Evolutionary conservation across 2,888 invertebrate species (phyloP).

Genomic region (Xanthia togata): DNA sequence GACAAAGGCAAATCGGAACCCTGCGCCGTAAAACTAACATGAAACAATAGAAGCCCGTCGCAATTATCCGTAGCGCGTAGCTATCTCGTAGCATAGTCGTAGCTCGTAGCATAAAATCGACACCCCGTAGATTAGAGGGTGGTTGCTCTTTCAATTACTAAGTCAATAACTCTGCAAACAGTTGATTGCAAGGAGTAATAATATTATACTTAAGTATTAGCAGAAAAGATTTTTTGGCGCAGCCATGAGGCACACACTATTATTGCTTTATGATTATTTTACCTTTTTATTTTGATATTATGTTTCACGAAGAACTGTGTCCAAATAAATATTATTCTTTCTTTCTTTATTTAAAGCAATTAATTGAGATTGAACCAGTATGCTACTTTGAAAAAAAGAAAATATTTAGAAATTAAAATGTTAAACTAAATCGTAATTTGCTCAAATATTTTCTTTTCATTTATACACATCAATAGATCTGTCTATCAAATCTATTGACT

Average conservation of each 20-base stretch:
- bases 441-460: neutral
- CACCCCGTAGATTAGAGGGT: neutral
- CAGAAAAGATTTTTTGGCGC: neutral
- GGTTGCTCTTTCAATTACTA: conserved; percentile 9
- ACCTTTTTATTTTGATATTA: too few relatives aligned
- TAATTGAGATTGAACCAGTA: neutral
- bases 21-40: too few relatives aligned
- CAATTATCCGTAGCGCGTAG: conserved; percentile 20
- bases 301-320: too few relatives aligned
- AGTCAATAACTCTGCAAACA: conserved; percentile 5
- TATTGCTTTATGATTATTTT: too few relatives aligned
- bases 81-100: conserved; percentile 3
- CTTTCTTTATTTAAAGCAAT: neutral
- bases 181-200: neutral
- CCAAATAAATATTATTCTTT: too few relatives aligned
- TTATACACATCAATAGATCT: neutral
- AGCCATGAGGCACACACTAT: too few relatives aligned
- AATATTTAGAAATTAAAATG: neutral
- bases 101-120: conserved; percentile 5
- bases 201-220: neutral
- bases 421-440: neutral
- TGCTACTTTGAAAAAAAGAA: neutral
- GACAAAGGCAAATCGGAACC: too few relatives aligned
- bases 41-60: neutral
- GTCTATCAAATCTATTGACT: neutral